A percentile compares a stretch with the other conserved stretches of the same genome.
These are phyloP conservation scores for Cebus imitator DNA, from an alignment of 2,113 vertebrate species.

Conservation along the genomic window DNA sequence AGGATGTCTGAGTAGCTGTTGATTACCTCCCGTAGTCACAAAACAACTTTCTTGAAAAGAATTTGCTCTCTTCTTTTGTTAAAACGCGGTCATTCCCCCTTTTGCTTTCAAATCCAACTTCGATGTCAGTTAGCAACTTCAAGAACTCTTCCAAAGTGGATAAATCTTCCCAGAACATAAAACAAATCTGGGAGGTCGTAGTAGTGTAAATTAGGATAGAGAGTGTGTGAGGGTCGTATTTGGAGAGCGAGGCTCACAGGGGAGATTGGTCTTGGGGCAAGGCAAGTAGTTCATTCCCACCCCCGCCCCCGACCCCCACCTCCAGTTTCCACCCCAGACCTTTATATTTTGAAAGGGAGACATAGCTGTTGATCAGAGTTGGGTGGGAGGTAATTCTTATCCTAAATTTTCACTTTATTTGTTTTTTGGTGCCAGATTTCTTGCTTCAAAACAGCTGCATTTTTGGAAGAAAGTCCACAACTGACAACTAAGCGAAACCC, in stretches of 20 bases:
- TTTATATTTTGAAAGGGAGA: neutral
- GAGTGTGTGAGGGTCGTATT: neutral
- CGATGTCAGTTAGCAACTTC: neutral
- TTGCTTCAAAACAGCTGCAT: slow-evolving; percentile 60
- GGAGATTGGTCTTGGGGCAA: neutral
- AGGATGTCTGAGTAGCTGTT: slow-evolving; percentile 24
- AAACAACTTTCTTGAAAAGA: neutral
- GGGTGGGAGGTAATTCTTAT: neutral
- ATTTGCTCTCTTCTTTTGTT: neutral
- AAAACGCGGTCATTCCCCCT: neutral
- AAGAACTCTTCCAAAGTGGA: neutral
- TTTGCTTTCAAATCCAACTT: neutral
- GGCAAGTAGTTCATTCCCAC: neutral
- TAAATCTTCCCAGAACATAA: slow-evolving; percentile 22
- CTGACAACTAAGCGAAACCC: neutral
- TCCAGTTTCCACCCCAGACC: neutral
- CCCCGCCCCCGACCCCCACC: no score
- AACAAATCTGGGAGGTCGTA: neutral
- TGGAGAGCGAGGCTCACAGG: neutral
- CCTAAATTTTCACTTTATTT: neutral
- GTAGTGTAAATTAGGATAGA: neutral
- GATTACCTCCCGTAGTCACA: neutral
- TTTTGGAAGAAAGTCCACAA: slow-evolving; percentile 14
- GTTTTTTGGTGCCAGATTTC: neutral
- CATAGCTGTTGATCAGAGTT: neutral